phyloP scores from a whole-genome alignment of 2,888 invertebrate genomes.

The Galeopsomyia nigrocyanea region DNA sequence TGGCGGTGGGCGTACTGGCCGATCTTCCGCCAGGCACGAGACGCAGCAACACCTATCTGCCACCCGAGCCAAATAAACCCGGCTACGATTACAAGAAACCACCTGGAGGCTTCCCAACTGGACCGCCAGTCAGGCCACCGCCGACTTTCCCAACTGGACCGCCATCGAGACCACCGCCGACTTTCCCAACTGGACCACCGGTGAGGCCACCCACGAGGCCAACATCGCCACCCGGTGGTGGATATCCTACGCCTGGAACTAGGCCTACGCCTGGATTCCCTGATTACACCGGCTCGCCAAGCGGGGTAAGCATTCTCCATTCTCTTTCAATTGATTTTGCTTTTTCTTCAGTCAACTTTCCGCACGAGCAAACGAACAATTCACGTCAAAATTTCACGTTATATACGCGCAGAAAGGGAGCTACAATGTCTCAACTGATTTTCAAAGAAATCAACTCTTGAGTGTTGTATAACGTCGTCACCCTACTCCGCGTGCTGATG shows the following conservation, averaged over 20 bases:
- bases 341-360: no score
- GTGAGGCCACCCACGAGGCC: slow-evolving; percentile 49
- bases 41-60: slow-evolving; percentile 78
- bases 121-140: slow-evolving; percentile 50
- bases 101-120: slow-evolving; percentile 66
- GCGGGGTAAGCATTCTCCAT: slow-evolving; percentile 57
- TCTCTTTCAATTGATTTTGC: slow-evolving; percentile 56
- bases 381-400: no score
- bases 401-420: no score
- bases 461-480: slow-evolving; percentile 50
- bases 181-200: slow-evolving; percentile 55
- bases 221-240: slow-evolving; percentile 46
- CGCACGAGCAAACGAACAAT: no score
- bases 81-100: slow-evolving; percentile 82
- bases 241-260: slow-evolving; percentile 58
- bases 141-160: slow-evolving; percentile 25
- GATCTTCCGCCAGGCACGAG: slow-evolving; percentile 75
- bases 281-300: slow-evolving; percentile 58
- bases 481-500: slow-evolving; percentile 55
- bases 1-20: slow-evolving; percentile 61
- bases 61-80: slow-evolving; percentile 74
- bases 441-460: not conserved
- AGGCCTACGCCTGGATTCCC: slow-evolving; percentile 62
- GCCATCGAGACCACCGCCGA: slow-evolving; percentile 41
- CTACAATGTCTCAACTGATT: no score